Evolutionary conservation across 2,797 vertebrate genomes (phyloP).

Genomic region (Poliocrania exsul): DNA sequence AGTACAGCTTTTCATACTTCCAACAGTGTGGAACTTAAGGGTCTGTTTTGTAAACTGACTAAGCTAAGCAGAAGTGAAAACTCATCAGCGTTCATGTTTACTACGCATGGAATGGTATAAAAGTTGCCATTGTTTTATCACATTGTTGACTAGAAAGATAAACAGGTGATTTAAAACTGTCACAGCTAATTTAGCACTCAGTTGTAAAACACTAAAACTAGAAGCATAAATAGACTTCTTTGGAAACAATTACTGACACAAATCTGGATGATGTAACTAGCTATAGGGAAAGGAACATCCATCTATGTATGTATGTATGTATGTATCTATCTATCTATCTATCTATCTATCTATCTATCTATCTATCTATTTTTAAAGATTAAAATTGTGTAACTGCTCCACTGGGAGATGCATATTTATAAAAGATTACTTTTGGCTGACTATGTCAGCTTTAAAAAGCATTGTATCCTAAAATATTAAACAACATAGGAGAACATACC

Average conservation of each 20-base stretch:
- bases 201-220: background rate
- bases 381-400: background rate
- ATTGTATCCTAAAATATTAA: constrained; percentile 25
- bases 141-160: background rate
- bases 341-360: too few relatives aligned
- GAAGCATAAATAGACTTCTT: background rate
- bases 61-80: background rate
- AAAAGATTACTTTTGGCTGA: background rate
- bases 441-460: background rate
- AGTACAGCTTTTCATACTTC: background rate
- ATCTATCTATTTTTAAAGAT: background rate
- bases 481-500: background rate
- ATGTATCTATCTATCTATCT: too few relatives aligned
- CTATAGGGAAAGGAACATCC: background rate
- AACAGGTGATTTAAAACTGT: background rate
- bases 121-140: background rate
- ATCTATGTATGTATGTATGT: too few relatives aligned
- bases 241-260: background rate
- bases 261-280: background rate
- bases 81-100: background rate
- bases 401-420: background rate
- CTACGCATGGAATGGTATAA: background rate
- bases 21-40: background rate
- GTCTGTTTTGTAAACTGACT: background rate
- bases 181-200: background rate